A percentile compares a stretch with the other conserved stretches of the same genome.
These are phyloP conservation scores for Emydoidea blandingii DNA, from an alignment of 2,797 vertebrate species.

Conservation along the genomic window DNA sequence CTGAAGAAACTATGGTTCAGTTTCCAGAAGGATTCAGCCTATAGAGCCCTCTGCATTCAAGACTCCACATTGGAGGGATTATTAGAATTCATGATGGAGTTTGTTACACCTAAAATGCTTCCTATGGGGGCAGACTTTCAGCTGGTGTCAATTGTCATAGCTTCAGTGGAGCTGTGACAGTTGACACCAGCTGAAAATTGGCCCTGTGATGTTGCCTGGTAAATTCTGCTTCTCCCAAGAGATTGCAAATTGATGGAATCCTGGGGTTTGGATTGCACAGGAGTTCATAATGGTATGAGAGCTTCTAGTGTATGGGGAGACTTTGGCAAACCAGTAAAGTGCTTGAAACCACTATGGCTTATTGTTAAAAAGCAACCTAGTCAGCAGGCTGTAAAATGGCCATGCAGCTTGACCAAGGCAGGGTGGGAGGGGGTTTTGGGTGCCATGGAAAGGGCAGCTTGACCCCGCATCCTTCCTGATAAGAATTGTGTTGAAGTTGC, in stretches of 20 bases:
- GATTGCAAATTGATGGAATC: neutral
- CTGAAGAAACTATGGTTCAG: neutral
- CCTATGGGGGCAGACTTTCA: neutral
- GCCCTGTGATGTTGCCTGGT: accelerated
- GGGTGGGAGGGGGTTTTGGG: no score
- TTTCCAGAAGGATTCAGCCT: neutral
- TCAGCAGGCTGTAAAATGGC: no score
- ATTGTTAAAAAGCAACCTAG: no score
- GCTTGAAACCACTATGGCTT: no score
- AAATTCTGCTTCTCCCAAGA: neutral
- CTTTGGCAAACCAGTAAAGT: no score
- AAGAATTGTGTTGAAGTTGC: no score
- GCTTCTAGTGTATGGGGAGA: neutral
- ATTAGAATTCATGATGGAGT: neutral
- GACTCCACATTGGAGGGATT: neutral
- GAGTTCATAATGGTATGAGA: neutral
- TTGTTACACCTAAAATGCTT: neutral
- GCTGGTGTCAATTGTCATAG: neutral
- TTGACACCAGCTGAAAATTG: neutral
- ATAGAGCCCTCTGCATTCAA: neutral
- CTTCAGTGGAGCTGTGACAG: neutral
- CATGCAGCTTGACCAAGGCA: no score
- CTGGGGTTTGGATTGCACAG: neutral
- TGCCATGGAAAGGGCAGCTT: no score
- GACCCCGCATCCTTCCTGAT: no score